These are phyloP conservation scores for Psittacula echo DNA, from an alignment of 2,797 vertebrate species.

Conservation along the genomic window DNA sequence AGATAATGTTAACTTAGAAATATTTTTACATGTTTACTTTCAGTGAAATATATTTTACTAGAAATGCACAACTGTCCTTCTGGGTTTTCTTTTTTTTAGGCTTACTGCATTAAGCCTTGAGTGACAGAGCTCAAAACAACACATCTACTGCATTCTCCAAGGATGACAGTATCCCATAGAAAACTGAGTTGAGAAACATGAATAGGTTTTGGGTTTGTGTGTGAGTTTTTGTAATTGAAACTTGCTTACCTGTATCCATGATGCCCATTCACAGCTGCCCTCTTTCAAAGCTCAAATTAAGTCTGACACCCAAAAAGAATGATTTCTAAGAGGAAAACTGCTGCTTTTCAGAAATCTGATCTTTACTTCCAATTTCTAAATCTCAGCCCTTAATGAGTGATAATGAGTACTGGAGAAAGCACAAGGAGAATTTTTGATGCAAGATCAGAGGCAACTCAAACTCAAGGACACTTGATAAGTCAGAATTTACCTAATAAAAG, in stretches of 20 bases:
- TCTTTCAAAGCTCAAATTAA: background rate
- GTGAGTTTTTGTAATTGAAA: background rate
- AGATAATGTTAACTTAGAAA: background rate
- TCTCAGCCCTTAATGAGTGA: constrained; percentile 55
- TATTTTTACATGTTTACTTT: background rate
- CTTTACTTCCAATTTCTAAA: constrained; percentile 45
- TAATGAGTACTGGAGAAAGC: constrained; percentile 51
- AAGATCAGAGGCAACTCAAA: constrained; percentile 43
- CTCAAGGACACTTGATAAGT: constrained; percentile 42
- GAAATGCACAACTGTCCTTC: background rate
- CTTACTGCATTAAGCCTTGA: background rate
- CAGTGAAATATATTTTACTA: background rate
- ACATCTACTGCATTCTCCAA: background rate
- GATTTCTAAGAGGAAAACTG: constrained; percentile 9
- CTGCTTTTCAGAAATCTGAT: constrained; percentile 25
- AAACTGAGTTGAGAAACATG: background rate
- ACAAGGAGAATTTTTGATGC: constrained; percentile 60
- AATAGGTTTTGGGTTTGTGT: background rate
- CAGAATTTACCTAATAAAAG: constrained; percentile 66
- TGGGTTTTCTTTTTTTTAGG: background rate
- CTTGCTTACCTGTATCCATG: background rate
- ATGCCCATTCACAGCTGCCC: background rate
- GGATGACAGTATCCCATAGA: background rate
- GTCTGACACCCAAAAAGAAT: background rate
- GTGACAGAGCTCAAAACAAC: background rate